Base-by-base conservation (phyloP, 2,888 invertebrate genomes). In the Hydriomena furcata region DNA sequence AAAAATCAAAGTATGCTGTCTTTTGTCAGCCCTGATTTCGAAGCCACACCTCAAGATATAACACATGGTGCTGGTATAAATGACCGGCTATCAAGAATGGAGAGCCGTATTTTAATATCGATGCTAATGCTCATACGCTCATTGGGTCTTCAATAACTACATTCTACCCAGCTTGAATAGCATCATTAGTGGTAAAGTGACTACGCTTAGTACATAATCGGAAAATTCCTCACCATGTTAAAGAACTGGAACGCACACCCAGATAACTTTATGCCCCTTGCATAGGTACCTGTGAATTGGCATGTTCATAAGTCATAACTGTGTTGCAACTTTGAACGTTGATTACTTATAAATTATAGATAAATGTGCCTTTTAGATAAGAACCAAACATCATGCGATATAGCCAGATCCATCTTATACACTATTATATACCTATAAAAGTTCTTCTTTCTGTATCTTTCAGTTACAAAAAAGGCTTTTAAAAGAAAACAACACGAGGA, bases 71-170 rank as follows among this genome's bases (percentile, higher is more conserved):
- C 34, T 68, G 68, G 66, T 76, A 76, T 71, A 77, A 79, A 79
- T 76, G 67, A 75, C 68, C 60, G 60, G 64, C 55, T 64, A 68
- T 65, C 66, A 53, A 65, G 73, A 75, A 75, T 68, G 73, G 67
- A 63, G 63, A 61, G 63, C 59, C 66, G 76, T 75, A 70, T 76
- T 52, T 54, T 48, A 52, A 53, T 58, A 60, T 55, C 53, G 75
- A 79, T 73, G 67, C 68, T 66, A 60, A 64, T 67, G 66, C 69
- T 66, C 53, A 60, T 65, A 71, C 65, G 66, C 68, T 70, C 64
- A 68, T 69, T 69, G 66, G 65, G 57, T 66, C 67, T 73, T 63
- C 62, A 61, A 65, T 63, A 60, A 62, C 60, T 61, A 55, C 58
- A 52, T 48, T 50, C 28, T 40, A 34, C 8, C 7, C 5, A 34